phyloP scores from a whole-genome alignment of 1,140 invertebrate species.

The Hycleus cichorii region DNA sequence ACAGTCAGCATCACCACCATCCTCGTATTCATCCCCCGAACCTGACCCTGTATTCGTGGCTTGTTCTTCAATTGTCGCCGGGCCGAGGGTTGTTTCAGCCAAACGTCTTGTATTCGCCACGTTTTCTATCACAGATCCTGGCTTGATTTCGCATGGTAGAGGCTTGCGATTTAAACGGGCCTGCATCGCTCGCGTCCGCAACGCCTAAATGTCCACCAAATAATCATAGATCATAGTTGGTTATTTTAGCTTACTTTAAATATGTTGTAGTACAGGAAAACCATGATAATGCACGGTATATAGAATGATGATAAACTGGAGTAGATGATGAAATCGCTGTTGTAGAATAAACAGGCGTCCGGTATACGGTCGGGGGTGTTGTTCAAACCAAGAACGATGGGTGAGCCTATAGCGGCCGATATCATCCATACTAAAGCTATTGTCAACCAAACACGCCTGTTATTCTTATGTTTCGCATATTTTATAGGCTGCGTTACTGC shows the following conservation, averaged over 20 bases:
- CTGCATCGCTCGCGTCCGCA: conserved; percentile 77
- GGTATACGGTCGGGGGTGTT: conserved; percentile 71
- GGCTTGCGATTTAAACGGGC: conserved; percentile 67
- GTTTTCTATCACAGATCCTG: conserved; percentile 83
- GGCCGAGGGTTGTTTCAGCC: conserved; percentile 71
- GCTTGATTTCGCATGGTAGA: conserved; percentile 61
- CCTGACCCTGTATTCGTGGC: conserved; percentile 88
- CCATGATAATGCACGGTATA: conserved; percentile 98
- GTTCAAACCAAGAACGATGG: conserved; percentile 93
- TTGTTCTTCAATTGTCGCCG: conserved; percentile 56
- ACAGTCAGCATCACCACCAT: conserved; percentile 65
- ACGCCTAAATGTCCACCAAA: conserved; percentile 45
- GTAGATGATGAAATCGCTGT: conserved; percentile 96
- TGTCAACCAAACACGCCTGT: conserved; percentile 87
- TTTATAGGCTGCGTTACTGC: conserved; percentile 98
- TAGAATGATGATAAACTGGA: conserved; percentile 98
- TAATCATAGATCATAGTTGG: no score
- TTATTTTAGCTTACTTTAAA: conserved; percentile 69
- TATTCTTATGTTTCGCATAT: conserved; percentile 98
- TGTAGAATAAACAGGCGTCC: conserved; percentile 91
- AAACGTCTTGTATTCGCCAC: conserved; percentile 71
- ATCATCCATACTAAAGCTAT: conserved; percentile 96
- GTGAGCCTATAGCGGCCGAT: conserved; percentile 92
- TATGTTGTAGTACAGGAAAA: conserved; percentile 97
- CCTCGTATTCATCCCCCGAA: conserved; percentile 79